Base-by-base conservation (phyloP, 2,888 invertebrate genomes). In the Leptura quadrifasciata region DNA sequence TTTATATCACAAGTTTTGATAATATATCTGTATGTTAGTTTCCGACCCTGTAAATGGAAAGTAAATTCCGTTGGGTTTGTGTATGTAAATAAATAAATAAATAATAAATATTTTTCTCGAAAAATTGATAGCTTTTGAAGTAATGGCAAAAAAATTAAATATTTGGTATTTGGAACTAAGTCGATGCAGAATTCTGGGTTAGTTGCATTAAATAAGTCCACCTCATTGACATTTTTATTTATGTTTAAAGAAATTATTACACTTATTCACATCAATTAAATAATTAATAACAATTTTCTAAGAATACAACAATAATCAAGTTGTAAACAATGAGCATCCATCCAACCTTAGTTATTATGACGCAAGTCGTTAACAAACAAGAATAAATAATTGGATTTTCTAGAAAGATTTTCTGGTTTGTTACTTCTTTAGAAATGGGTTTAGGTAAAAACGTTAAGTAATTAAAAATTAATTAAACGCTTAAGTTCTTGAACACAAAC, bases 401-500 rank as follows among this genome's bases (percentile, higher is more conserved):
- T 39, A 4, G 65, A 65, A 65, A 2, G n/a, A 65, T 52, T 52
- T 39, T 24, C 65, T 24, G 52, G n/a, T 8, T 27, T 52, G 52
- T n/a, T 67, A 67, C 65, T 52, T 18, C 15, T 8, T 4, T 24
- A 67, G 54, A 54, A 64, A 47, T 6, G 21, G 20, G 12, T 15
- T 17, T 0, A 27, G 12, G 1, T 24, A 67, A 67, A 65, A 65
- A 60, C 47, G 6, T 24, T 9, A 17, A 15, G 54, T 10, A 54
- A 67, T 67, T 65, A 65, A 67, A 67, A 67, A 67, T 52, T n/a
- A 54, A 67, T 67, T 52, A 67, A 52, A 21, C 65, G n/a, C 0
- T 17, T 54, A 24, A 54, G 27, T 52, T 52, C 15, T 27, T 21
- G 6, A 17, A 15, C 10, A 67, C 24, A 24, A 52, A 47, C 47